phyloP scores from a whole-genome alignment of 1,140 invertebrate genomes.

The Atta colombica region DNA sequence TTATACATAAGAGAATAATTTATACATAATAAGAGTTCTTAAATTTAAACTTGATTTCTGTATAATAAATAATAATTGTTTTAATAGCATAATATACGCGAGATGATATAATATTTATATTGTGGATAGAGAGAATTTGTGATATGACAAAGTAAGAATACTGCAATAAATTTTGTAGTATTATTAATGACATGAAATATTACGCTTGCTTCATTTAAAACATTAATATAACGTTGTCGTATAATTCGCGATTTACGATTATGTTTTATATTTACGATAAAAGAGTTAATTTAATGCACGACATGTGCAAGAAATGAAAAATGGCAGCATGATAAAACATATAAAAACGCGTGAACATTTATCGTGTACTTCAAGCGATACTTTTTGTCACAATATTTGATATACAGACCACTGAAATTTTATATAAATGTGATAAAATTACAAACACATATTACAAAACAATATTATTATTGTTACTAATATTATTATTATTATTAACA shows the following conservation, averaged over 20 bases:
- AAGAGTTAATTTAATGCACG: constrained; percentile 27
- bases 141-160: constrained; percentile 25
- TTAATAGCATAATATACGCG: not conserved
- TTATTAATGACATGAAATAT: constrained; percentile 41
- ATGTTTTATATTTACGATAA: constrained; percentile 52
- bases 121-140: constrained; percentile 5
- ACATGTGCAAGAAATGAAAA: constrained; percentile 30
- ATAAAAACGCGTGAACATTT: constrained; percentile 48
- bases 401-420: not conserved
- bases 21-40: constrained; percentile 17
- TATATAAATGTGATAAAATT: constrained; percentile 16
- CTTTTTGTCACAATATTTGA: constrained; percentile 18
- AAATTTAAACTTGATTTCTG: constrained; percentile 11
- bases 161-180: constrained; percentile 26
- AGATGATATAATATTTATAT: constrained; percentile 35
- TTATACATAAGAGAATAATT: constrained; percentile 15
- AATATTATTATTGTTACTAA: constrained; percentile 10
- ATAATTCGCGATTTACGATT: constrained; percentile 38
- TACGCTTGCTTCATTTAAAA: constrained; percentile 13
- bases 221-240: constrained; percentile 36
- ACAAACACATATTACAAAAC: not conserved
- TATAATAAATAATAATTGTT: constrained; percentile 2
- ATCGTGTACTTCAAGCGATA: constrained; percentile 19
- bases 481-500: constrained; percentile 24
- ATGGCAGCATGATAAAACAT: constrained; percentile 17